Evolutionary conservation across 2,797 vertebrate genomes (phyloP), one percentile per base, ranked within the genome.

Genomic region (Oreochromis mossambicus): DNA sequence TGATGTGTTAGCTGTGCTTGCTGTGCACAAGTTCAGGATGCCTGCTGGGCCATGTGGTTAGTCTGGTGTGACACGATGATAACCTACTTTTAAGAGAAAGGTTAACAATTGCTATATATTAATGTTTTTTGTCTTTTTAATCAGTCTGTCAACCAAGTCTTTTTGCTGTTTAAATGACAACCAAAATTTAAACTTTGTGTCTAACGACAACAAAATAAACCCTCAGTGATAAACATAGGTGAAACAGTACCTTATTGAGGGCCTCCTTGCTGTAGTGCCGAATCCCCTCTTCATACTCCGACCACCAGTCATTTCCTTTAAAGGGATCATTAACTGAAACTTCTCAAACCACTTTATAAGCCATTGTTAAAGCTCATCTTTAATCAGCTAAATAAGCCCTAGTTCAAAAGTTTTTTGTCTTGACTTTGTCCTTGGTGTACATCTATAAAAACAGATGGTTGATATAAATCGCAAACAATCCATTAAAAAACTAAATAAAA

Each of bases 251-350:
- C 97, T 96, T 92, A 75, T 84, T 90, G 43, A 96, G 95, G 61
- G 92, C 94, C 48, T 95, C 94, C 78, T 96, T 85, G 78, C 95
- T 96, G 91, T 96, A 95, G 80, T 95, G 92, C 14, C 93, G 88
- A 70, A 95, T 93, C 81, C 95, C 96, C 77, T 96, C 95, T 54
- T 97, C 95, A 90, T 96, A 97, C 81, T 96, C 92, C 91, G 66
- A 87, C 93, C 93, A 95, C 96, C 96, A 97, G 46, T 95, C 91
- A 21, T 91, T 87, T n/a, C 96, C 97, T 97, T 89, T 54, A 82
- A 90, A 83, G 78, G 34, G 8, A 85, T 58, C 14, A 68, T 68
- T 66, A 58, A 82, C 77, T 70, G 6, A 77, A 81, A 46, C 9
- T 2, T n/a, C 14, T 77, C 10, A 55, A 78, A 32, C 7, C 2